Evolutionary conservation across 1,140 invertebrate genomes (phyloP), one percentile per base, ranked within the genome.

Genomic region (Trinorchestia longiramus): DNA sequence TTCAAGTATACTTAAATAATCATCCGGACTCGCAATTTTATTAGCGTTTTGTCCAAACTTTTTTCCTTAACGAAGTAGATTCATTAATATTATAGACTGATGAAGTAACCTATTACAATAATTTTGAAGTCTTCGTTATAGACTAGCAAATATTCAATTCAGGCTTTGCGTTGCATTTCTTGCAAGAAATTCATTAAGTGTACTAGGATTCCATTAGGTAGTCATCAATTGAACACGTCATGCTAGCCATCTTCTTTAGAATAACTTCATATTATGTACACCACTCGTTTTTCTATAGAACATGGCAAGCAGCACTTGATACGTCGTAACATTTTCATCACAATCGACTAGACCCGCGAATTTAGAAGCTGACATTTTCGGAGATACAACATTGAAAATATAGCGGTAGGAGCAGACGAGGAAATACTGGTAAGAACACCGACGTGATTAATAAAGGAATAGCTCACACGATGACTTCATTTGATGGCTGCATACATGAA

Each of bases 331-430:
- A 17, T 90, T 90, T 90, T 47, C 43, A 94, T 94, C 44, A 94
- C 92, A 94, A 44, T 94, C 43, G 92, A 94, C 92, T 94, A 94
- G 92, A 94, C 92, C 44, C 28, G 62, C 62, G 28, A 36, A 23
- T 77, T 77, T 28, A 23, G 62, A 36, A 36, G 62, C 62, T 77
- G 28, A 77, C 36, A 77, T 77, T 77, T 77, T 77, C 11, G 28
- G 28, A 15, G 62, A 53, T n/a, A n/a, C n/a, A n/a, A n/a, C 19
- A 53, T 19, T 53, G 47, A 19, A 53, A 53, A 36, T 23, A 1
- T 1, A 77, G 36, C 62, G 8, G 62, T 77, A 28, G 47, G 47
- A 11, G 36, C 62, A 77, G 47, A 8, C 19, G 6, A 53, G 19
- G 47, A 53, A 77, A 77, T 77, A 36, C 8, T 77, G 62, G 11